Evolutionary conservation across 1,140 invertebrate species (phyloP).

Genomic region (Trachymyrmex septentrionalis): DNA sequence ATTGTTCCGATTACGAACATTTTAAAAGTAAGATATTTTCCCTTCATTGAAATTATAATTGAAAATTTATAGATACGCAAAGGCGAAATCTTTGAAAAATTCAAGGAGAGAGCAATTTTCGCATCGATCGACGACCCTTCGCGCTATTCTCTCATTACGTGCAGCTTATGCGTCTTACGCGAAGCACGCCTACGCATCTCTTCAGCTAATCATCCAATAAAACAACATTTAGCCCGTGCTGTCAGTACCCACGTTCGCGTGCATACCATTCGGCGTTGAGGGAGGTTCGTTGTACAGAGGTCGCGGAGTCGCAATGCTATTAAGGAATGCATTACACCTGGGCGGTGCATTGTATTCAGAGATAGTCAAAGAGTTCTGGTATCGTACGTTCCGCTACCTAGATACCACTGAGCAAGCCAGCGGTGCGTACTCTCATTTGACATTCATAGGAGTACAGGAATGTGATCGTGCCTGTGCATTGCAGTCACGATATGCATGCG

Average conservation of each 20-base stretch:
- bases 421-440: conserved; percentile 78
- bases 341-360: conserved; percentile 83
- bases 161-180: conserved; percentile 57
- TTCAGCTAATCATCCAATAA: conserved; percentile 75
- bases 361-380: conserved; percentile 73
- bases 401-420: conserved; percentile 70
- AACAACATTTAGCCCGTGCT: conserved; percentile 59
- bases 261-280: conserved; percentile 16
- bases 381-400: conserved; percentile 66
- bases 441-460: conserved; percentile 81
- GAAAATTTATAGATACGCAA: not conserved
- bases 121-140: conserved; percentile 9
- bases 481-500: conserved; percentile 73
- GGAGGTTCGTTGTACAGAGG: conserved; percentile 55
- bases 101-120: not conserved
- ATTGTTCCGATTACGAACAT: not conserved
- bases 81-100: not conserved
- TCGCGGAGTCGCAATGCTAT: conserved; percentile 76
- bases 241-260: conserved; percentile 24
- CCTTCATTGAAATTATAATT: not conserved
- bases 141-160: not conserved
- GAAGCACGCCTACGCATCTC: conserved; percentile 72
- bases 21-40: not conserved
- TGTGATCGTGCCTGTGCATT: conserved; percentile 69
- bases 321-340: conserved; percentile 79